These are phyloP conservation scores for Eueides isabella DNA, from an alignment of 1,140 invertebrate genomes.

Conservation along the genomic window DNA sequence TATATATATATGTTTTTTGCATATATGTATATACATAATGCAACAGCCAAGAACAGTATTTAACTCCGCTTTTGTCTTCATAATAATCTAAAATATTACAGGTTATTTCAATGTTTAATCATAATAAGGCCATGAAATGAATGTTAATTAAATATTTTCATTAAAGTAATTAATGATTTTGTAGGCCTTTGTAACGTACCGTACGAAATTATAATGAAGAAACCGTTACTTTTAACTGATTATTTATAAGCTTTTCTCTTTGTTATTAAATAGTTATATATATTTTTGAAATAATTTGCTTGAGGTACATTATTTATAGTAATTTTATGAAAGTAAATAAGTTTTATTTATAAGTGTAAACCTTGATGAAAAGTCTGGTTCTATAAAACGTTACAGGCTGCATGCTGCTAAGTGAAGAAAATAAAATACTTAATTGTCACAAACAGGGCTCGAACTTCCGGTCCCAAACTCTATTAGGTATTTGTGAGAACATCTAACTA, in stretches of 20 bases:
- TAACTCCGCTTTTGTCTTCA: neutral
- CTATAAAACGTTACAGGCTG: no score
- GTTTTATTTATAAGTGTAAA: no score
- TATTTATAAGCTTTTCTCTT: neutral
- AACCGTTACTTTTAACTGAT: neutral
- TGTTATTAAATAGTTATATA: neutral
- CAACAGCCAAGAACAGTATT: no score
- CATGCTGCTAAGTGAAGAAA: no score
- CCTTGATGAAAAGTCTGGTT: no score
- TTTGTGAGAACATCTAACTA: no score
- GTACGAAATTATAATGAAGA: conserved; percentile 3
- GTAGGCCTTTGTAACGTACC: conserved; percentile 1
- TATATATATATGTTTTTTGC: no score
- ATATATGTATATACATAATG: no score
- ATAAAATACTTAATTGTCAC: no score
- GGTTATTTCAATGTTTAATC: neutral
- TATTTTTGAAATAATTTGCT: neutral
- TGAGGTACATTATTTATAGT: neutral
- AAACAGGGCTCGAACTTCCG: no score
- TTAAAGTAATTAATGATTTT: conserved; percentile 10
- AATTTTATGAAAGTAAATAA: neutral
- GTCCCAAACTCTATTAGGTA: no score
- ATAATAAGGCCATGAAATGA: neutral
- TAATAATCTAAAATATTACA: neutral
- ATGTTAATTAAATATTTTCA: conserved; percentile 10